Evolutionary conservation across 2,113 vertebrate genomes (phyloP).

Genomic region (Lepisosteus oculatus): DNA sequence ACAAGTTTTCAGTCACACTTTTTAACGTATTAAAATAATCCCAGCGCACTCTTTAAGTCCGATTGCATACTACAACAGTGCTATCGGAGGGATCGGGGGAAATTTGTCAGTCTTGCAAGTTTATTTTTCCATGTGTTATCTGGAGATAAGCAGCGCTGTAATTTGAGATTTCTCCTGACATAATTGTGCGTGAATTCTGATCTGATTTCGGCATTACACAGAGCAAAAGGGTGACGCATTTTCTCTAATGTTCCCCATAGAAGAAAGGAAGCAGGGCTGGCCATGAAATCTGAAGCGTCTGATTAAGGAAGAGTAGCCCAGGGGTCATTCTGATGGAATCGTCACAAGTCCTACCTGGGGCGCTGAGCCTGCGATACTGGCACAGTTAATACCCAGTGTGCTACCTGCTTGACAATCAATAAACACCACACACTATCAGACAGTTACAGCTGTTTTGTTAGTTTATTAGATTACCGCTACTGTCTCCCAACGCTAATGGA

Average conservation of each 20-base stretch:
- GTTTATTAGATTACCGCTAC: slow-evolving; percentile 46
- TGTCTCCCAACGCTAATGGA: slow-evolving; percentile 39
- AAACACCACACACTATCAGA: slow-evolving; percentile 65
- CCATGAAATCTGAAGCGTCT: slow-evolving; percentile 62
- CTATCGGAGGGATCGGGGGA: slow-evolving; percentile 67
- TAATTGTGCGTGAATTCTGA: slow-evolving; percentile 74
- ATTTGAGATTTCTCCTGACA: slow-evolving; percentile 70
- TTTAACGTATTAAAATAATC: slow-evolving; percentile 70
- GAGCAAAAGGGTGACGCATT: slow-evolving; percentile 68
- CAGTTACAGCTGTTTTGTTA: slow-evolving; percentile 57
- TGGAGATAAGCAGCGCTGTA: slow-evolving; percentile 68
- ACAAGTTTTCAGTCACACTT: slow-evolving; percentile 57
- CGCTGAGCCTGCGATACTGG: slow-evolving; percentile 51
- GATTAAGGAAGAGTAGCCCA: slow-evolving; percentile 57
- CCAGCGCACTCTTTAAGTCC: slow-evolving; percentile 69
- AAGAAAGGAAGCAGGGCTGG: slow-evolving; percentile 51
- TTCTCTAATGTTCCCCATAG: slow-evolving; percentile 61
- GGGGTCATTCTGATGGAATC: slow-evolving; percentile 55
- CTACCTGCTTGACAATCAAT: slow-evolving; percentile 63
- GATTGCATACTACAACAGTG: slow-evolving; percentile 74
- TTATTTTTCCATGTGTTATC: slow-evolving; percentile 72
- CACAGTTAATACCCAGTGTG: slow-evolving; percentile 48
- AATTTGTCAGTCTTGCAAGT: slow-evolving; percentile 62
- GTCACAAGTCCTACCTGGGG: slow-evolving; percentile 55
- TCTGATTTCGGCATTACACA: slow-evolving; percentile 70